Base-by-base conservation (phyloP, 2,888 invertebrate species). In the Phortica magna region DNA sequence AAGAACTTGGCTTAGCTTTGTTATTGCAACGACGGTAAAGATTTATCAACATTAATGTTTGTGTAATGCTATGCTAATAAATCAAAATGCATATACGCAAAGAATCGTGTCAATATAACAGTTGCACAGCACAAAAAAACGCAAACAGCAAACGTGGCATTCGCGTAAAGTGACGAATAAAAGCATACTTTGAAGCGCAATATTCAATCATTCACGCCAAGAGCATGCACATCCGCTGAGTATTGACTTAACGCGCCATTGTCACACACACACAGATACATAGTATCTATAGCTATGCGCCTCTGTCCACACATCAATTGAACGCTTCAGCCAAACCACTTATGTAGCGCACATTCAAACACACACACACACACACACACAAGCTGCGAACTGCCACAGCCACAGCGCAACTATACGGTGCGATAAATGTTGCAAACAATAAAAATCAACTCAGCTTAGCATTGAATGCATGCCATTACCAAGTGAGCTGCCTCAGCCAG, bases 371-470 rank as follows among this genome's bases (percentile, higher is more conserved):
- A 61, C 61, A 65, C 39, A 64, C 39, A 7, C 64, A 64, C 39
- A 64, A 39, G 39, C 17, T 5, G 14, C 17, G 57, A 39, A 64
- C n/a, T n/a, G n/a, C n/a, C 10, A 7, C 7, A 65, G 39, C 1
- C 12, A 31, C 65, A n/a, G n/a, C 41, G 10, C n/a, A 41, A 65
- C 65, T 65, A 65, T 65, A 19, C 65, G 39, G 19, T 41, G 39
- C 65, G 65, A 65, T 65, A 65, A 65, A 65, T 65, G 65, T 65
- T 65, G 65, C 65, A 65, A 65, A 39, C 65, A 65, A 65, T 65
- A 65, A 65, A 65, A 65, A 65, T 65, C 65, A 65, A 65, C 65
- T 65, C 41, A 65, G 65, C 65, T 65, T 65, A 65, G 65, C 65
- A 65, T 65, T 65, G 41, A 14, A 41, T 39, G 65, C 10, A 39